phyloP scores from a whole-genome alignment of 2,888 invertebrate genomes.

The Amblyjoppa proteus region DNA sequence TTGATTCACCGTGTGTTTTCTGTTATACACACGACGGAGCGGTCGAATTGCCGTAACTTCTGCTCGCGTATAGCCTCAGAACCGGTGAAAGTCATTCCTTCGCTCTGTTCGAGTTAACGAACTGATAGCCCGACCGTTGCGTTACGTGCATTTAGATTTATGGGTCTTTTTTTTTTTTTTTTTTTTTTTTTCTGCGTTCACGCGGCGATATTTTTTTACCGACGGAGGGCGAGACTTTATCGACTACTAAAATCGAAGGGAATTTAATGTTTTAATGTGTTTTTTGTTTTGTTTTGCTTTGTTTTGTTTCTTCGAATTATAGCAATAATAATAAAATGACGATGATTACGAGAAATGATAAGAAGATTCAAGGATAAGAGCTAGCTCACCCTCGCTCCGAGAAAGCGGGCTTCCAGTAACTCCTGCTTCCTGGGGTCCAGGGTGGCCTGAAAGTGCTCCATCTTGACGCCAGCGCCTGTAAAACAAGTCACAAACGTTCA shows the following conservation, averaged over 20 bases:
- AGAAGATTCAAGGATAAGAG: constrained; percentile 35
- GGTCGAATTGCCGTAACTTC: constrained; percentile 31
- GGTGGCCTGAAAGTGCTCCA: constrained; percentile 98
- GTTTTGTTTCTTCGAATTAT: neutral
- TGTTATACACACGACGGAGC: constrained; percentile 11
- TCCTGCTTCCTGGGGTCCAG: constrained; percentile 99
- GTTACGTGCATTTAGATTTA: neutral
- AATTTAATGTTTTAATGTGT: neutral
- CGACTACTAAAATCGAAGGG: neutral
- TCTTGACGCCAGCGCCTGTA: constrained; percentile 96
- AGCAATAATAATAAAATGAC: neutral
- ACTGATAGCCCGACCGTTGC: constrained; percentile 2
- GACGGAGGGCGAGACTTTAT: neutral
- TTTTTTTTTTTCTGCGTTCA: neutral
- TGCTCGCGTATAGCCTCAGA: constrained; percentile 33
- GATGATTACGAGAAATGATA: constrained; percentile 26
- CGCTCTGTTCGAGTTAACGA: constrained; percentile 15
- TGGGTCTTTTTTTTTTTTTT: neutral
- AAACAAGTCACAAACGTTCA: constrained; percentile 72
- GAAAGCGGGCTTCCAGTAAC: constrained; percentile 98
- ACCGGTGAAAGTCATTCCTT: constrained; percentile 65
- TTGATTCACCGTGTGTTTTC: constrained; percentile 42
- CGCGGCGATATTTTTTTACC: neutral
- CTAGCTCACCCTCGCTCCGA: constrained; percentile 96
- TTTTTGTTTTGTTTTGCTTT: no score